These are phyloP conservation scores for Hylia prasina DNA, from an alignment of 2,113 vertebrate species.

Conservation along the genomic window DNA sequence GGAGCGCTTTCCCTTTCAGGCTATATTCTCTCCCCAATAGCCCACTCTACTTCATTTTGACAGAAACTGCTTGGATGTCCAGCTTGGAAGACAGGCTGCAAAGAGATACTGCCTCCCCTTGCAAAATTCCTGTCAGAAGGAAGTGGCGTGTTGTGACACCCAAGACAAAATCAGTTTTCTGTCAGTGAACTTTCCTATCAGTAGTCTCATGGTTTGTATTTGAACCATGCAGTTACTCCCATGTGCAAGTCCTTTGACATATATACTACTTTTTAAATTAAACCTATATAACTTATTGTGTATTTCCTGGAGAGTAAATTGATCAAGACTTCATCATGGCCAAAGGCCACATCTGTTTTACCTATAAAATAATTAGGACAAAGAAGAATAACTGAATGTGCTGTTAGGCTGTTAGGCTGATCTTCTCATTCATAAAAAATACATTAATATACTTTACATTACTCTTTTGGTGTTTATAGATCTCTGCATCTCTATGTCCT, in stretches of 20 bases:
- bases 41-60: background rate
- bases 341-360: background rate
- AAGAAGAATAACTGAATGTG: background rate
- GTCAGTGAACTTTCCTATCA: background rate
- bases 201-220: background rate
- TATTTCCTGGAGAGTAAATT: background rate
- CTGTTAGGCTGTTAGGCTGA: background rate
- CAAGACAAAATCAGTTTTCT: background rate
- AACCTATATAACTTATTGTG: background rate
- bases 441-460: background rate
- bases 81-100: background rate
- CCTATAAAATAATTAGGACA: background rate
- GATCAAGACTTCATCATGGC: background rate
- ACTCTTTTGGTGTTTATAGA: background rate
- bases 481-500: background rate
- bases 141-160: background rate
- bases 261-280: background rate
- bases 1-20: background rate
- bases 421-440: background rate
- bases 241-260: background rate
- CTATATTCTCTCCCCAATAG: accelerated
- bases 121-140: background rate
- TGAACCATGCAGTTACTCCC: background rate
- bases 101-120: background rate
- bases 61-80: background rate